Base-by-base conservation (phyloP, 2,797 vertebrate species). In the Sciurus carolinensis region DNA sequence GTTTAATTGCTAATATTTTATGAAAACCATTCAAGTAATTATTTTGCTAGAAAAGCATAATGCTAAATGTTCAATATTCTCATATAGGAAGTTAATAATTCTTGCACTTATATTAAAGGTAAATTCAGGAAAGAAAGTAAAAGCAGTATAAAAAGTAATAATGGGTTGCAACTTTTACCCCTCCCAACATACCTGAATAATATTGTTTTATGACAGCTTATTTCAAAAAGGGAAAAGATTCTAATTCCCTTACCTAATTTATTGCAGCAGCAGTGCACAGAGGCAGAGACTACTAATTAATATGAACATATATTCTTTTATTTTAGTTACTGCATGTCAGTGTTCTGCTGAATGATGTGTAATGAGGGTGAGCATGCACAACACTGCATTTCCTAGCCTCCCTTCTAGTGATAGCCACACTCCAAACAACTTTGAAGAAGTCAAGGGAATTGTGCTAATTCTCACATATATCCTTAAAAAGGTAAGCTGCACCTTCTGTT, bases 31-130 rank as follows among this genome's bases (percentile, higher is more conserved):
- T 79, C 15, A 85, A 71, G 22, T 10, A 66, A 82, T 90, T 64
- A 79, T 94, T 88, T 90, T 71, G 33, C 4, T 59, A 54, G 54
- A 81, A 90, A 95, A 71, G 24, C 6, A 24, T 69, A 82, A 82
- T 5, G 2, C 7, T 13, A 83, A 39, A 0, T 83, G 6, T 83
- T 89, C 91, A 77, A 42, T 42, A 64, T 69, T 88, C n/a, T 4
- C 1, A 57, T 73, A 47, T 52, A 59, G 14, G 0, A 44, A 0
- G 3, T 76, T 88, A 95, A 3, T 14, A n/a, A 75, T n/a, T 67
- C 0, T 24, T 90, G 20, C 69, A 57, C 0, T 42, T 39, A 77
- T 30, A 57, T 22, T 42, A 42, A 86, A 47, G 42, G 20, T 64
- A 52, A 3, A 84, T 17, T 62, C 50, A 88, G 12, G 17, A 71